These are phyloP conservation scores for Telenomus remus DNA, from an alignment of 1,140 invertebrate species.

Conservation along the genomic window DNA sequence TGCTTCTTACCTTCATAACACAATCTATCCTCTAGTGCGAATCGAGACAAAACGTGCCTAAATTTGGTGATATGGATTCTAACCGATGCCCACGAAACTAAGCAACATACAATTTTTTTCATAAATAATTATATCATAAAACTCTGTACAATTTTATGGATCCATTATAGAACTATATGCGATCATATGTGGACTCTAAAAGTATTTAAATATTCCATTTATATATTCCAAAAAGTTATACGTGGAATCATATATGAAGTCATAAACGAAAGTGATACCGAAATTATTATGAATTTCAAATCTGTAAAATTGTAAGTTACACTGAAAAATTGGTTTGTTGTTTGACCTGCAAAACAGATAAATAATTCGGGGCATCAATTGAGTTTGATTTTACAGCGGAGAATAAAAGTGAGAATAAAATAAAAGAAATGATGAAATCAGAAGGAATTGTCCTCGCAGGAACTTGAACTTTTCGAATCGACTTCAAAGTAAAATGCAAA, in stretches of 20 bases:
- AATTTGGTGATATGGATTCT: constrained; percentile 9
- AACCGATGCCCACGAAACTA: background rate
- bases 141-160: too few relatives aligned
- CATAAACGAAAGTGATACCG: too few relatives aligned
- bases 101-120: constrained; percentile 20
- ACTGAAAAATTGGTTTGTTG: too few relatives aligned
- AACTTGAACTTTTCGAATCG: constrained; percentile 9
- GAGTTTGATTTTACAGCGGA: background rate
- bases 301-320: too few relatives aligned
- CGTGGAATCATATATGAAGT: too few relatives aligned
- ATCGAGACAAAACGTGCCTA: constrained; percentile 38
- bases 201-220: too few relatives aligned
- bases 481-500: constrained; percentile 11
- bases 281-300: too few relatives aligned
- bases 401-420: constrained; percentile 1
- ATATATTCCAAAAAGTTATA: too few relatives aligned
- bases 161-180: too few relatives aligned
- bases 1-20: background rate
- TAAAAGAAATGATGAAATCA: constrained; percentile 2
- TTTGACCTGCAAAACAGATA: too few relatives aligned
- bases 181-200: too few relatives aligned
- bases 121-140: too few relatives aligned
- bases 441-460: constrained; percentile 26
- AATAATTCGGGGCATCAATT: background rate
- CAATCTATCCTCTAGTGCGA: constrained; percentile 20